Conservation (phyloP, 2,888 invertebrate genomes). For the Drosophila mimetica region DNA sequence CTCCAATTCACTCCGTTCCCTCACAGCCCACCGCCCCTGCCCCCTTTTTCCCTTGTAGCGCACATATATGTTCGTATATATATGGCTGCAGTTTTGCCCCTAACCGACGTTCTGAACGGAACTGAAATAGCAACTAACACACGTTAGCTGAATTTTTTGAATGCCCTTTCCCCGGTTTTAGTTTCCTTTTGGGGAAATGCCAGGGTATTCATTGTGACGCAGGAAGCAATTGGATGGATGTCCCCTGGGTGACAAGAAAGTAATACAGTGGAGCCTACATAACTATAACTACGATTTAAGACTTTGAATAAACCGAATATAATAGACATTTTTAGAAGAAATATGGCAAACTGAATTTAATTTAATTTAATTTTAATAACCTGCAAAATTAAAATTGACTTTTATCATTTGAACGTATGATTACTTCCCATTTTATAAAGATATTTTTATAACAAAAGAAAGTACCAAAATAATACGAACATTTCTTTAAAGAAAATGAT, state of each 20-base stretch:
- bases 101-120: constrained; percentile 32
- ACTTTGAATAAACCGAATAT: too few species aligned
- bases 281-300: too few species aligned
- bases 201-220: background rate
- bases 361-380: too few species aligned
- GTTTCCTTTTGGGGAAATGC: constrained; percentile 1
- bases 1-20: constrained; percentile 38
- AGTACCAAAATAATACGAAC: too few species aligned
- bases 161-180: constrained; percentile 32
- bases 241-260: constrained; percentile 6
- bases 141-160: constrained; percentile 33
- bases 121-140: constrained; percentile 38
- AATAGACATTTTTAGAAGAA: too few species aligned
- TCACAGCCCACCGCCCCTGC: background rate
- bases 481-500: too few species aligned
- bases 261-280: background rate
- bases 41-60: background rate
- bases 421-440: too few species aligned
- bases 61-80: constrained; percentile 9
- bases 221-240: constrained; percentile 10
- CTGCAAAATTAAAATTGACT: too few species aligned
- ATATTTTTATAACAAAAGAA: too few species aligned
- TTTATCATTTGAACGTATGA: too few species aligned
- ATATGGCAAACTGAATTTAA: too few species aligned
- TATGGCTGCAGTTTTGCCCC: constrained; percentile 37